Conservation (phyloP, 2,888 invertebrate genomes). For the Pomacea canaliculata region DNA sequence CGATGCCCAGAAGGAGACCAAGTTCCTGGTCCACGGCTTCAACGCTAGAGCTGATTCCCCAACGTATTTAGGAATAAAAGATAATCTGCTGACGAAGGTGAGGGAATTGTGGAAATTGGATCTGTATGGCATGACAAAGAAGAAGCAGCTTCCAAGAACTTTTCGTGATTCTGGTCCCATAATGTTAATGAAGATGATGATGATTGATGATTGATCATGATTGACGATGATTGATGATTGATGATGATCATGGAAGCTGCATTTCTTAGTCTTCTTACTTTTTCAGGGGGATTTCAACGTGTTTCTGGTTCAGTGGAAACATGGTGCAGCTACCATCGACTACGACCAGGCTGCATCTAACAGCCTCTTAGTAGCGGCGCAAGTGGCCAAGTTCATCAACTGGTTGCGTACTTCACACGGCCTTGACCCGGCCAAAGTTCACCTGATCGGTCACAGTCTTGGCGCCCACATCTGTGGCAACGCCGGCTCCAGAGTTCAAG, state of each 20-base stretch:
- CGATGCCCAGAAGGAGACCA: constrained; percentile 29
- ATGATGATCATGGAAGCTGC: too few relatives aligned
- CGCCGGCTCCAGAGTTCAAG: constrained; percentile 76
- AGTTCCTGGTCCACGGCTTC: constrained; percentile 44
- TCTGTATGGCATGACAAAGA: neutral
- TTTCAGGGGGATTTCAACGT: neutral
- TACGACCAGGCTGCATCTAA: constrained; percentile 67
- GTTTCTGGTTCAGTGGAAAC: constrained; percentile 1
- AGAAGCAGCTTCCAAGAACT: neutral
- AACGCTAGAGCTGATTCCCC: constrained; percentile 31
- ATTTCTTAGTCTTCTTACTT: neutral
- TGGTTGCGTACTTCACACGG: constrained; percentile 71
- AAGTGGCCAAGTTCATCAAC: constrained; percentile 54
- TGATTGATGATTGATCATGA: too few relatives aligned
- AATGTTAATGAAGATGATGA: too few relatives aligned
- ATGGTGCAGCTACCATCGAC: constrained; percentile 37
- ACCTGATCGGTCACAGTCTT: constrained; percentile 83
- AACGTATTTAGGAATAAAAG: constrained; percentile 34
- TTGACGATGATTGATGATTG: too few relatives aligned
- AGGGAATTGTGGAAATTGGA: neutral
- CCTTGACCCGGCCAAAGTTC: constrained; percentile 67
- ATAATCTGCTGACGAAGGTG: constrained; percentile 43
- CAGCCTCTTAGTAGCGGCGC: constrained; percentile 63
- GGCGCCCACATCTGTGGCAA: constrained; percentile 90
- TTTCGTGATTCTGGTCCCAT: neutral